Conservation (phyloP, 1,140 invertebrate species). For the Lycorma delicatula region DNA sequence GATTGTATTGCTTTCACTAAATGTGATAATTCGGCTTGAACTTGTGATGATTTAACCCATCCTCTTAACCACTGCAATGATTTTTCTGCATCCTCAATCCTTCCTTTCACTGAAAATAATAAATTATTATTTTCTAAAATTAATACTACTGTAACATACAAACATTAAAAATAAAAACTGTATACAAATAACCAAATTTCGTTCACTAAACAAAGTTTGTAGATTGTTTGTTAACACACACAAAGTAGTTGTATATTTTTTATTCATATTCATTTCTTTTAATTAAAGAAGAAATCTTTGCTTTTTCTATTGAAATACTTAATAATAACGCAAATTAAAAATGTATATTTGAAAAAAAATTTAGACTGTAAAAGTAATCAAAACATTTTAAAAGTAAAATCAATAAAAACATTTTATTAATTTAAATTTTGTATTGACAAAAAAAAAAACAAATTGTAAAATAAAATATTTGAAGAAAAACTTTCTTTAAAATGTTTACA, state of each 20-base stretch:
- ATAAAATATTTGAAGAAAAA: too few species aligned
- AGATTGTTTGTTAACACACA: too few species aligned
- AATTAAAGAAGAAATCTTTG: neutral
- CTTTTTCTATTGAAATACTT: neutral
- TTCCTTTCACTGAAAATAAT: constrained; percentile 30
- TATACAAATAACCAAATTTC: too few species aligned
- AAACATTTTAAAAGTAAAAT: neutral
- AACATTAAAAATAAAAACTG: neutral
- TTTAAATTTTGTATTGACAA: neutral
- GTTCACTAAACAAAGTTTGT: too few species aligned
- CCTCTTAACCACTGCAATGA: constrained; percentile 57
- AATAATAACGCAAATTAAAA: neutral
- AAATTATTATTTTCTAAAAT: neutral
- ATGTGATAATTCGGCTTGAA: constrained; percentile 47
- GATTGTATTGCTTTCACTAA: constrained; percentile 36
- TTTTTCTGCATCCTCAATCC: constrained; percentile 39
- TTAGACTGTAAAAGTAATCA: neutral
- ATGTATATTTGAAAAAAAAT: neutral
- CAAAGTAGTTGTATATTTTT: too few species aligned
- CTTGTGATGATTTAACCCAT: constrained; percentile 44
- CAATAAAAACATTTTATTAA: neutral
- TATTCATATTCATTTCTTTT: too few species aligned
- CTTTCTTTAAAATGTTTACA: too few species aligned
- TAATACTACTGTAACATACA: neutral
- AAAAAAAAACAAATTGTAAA: too few species aligned